These are phyloP conservation scores for Brachyopa scutellaris DNA, from an alignment of 2,888 invertebrate genomes.

Conservation along the genomic window DNA sequence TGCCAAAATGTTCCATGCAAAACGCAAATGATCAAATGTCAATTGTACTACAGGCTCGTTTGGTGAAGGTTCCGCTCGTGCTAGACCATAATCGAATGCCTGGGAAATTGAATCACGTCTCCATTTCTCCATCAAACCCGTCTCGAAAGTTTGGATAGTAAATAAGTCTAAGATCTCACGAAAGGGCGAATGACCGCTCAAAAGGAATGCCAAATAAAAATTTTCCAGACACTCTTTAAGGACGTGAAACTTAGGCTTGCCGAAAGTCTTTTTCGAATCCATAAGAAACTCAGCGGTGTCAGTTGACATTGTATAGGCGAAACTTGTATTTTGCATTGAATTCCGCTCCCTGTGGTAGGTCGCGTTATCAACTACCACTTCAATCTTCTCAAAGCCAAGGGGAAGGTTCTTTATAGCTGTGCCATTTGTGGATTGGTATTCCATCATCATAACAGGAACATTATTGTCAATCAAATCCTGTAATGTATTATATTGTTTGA, in stretches of 20 bases:
- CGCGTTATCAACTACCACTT: background rate
- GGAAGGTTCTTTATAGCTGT: background rate
- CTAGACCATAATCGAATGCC: background rate
- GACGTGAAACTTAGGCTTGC: background rate
- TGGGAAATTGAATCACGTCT: background rate
- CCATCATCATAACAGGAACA: background rate
- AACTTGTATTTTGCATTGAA: constrained; percentile 23
- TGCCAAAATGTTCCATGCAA: constrained; percentile 5
- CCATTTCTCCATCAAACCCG: constrained; percentile 31
- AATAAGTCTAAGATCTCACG: constrained; percentile 21
- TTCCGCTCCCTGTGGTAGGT: background rate
- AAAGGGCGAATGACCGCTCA: too few relatives aligned
- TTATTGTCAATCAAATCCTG: constrained; percentile 23
- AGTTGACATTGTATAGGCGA: constrained; percentile 1
- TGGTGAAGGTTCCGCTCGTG: background rate
- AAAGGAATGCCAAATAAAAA: background rate
- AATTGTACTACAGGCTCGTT: too few relatives aligned
- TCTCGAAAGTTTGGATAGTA: constrained; percentile 6
- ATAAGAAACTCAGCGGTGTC: constrained; percentile 21
- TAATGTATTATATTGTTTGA: constrained; percentile 23
- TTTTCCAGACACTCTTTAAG: background rate
- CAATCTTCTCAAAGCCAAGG: background rate
- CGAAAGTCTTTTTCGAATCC: background rate
- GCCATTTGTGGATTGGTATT: background rate
- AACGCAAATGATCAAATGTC: constrained; percentile 8